Conservation (phyloP, 1,140 invertebrate species). For the Heterodera schachtii region DNA sequence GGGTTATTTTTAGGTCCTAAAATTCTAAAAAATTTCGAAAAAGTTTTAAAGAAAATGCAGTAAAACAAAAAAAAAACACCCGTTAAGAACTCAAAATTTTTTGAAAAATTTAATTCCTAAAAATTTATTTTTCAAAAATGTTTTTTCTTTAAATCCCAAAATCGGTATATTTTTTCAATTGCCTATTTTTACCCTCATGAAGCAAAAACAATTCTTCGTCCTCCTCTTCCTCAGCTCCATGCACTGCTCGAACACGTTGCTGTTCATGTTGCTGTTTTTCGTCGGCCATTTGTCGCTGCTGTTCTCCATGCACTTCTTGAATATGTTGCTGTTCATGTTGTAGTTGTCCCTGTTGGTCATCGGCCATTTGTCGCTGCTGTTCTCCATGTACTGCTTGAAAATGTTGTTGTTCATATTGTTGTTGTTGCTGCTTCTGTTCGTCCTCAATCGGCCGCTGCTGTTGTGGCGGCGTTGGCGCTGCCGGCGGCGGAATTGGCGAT, state of each 20-base stretch:
- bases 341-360: neutral
- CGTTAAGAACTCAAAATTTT: neutral
- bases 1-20: too few species aligned
- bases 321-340: too few species aligned
- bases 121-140: too few species aligned
- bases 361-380: neutral
- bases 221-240: conserved; percentile 11
- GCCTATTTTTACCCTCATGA: conserved; percentile 5
- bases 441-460: too few species aligned
- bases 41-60: too few species aligned
- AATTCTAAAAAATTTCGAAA: too few species aligned
- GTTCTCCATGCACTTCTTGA: too few species aligned
- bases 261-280: neutral
- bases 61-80: too few species aligned
- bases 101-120: neutral
- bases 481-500: conserved; percentile 26
- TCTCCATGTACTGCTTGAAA: too few species aligned
- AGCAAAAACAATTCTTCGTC: conserved; percentile 14
- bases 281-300: neutral
- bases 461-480: conserved; percentile 22
- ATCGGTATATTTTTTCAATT: neutral
- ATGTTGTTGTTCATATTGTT: too few species aligned
- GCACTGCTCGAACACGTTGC: neutral
- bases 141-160: too few species aligned
- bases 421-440: too few species aligned